Base-by-base conservation (phyloP, 2,113 vertebrate genomes). In the Morone saxatilis region DNA sequence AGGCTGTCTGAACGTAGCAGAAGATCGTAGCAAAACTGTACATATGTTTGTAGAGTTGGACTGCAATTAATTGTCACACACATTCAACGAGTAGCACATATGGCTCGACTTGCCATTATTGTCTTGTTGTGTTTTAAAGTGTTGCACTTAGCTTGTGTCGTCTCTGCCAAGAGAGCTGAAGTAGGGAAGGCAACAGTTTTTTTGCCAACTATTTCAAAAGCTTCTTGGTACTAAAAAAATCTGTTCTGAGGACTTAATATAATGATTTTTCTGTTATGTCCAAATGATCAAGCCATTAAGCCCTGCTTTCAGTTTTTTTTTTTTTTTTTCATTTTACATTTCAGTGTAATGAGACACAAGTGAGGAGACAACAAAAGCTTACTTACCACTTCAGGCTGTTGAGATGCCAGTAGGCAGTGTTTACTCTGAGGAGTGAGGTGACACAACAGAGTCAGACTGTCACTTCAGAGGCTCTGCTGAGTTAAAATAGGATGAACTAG, bases 31-130 rank as follows among this genome's bases (percentile, higher is more conserved):
- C 48, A 56, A 20, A 68, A 40, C 53, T 80, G 66, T 89, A 56
- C 61, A 79, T 81, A 80, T 48, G 60, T 81, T 79, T 66, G 62
- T 88, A 84, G 82, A 80, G 62, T 80, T 78, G 83, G 80, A 87
- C 79, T 86, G 76, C 75, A 74, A 25, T 71, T 76, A 60, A 62
- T 60, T 65, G 61, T 83, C 76, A 71, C 53, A 47, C 56, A 67
- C 19, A 16, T 67, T 76, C 1, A 7, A 75, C 9, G 7, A 68
- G 76, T 81, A 65, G 83, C 62, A 71, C 67, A 73, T 7, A 57
- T 7, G 50, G 61, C 51, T 77, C 31, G 7, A 61, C 69, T 80
- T 69, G 41, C 59, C 14, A 3, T 74, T 63, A 61, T 82, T 85
- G 62, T 88, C 72, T 60, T 61, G 57, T 20, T 43, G 50, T 71